phyloP scores from a whole-genome alignment of 2,113 vertebrate species.

The Thunnus thynnus region DNA sequence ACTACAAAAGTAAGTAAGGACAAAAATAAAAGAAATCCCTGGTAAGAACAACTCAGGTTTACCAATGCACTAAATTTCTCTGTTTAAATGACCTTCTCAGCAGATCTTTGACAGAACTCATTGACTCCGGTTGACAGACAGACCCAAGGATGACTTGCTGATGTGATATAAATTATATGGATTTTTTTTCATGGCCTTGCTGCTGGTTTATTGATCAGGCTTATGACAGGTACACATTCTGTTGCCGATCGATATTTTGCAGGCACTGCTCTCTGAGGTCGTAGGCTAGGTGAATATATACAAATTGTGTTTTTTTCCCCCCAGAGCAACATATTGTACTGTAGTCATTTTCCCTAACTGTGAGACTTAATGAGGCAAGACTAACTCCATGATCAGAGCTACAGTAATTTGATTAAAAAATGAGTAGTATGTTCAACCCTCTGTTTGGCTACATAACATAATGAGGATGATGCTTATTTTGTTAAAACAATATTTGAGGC shows the following conservation, averaged over 20 bases:
- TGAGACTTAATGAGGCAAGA: background rate
- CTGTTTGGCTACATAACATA: background rate
- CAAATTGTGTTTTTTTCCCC: background rate
- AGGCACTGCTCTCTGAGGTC: background rate
- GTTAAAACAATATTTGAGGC: no score
- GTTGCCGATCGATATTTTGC: conserved; percentile 16
- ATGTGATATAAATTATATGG: conserved; percentile 35
- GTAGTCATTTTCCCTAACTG: background rate
- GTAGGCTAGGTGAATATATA: background rate
- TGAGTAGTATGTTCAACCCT: no score
- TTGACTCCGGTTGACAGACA: background rate
- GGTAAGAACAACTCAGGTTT: background rate
- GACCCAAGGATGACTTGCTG: conserved; percentile 42
- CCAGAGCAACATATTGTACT: background rate
- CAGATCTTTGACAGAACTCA: conserved; percentile 23
- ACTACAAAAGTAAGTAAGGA: conserved; percentile 2
- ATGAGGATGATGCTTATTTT: background rate
- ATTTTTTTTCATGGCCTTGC: conserved; percentile 22
- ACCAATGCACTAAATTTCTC: conserved; percentile 6
- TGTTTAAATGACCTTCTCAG: no score
- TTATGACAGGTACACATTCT: conserved; percentile 23
- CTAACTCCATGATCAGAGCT: background rate
- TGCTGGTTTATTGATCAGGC: conserved; percentile 36
- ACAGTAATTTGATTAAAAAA: background rate
- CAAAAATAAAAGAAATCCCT: conserved; percentile 5